phyloP scores from a whole-genome alignment of 1,140 invertebrate genomes.

The Epicauta chinensis region DNA sequence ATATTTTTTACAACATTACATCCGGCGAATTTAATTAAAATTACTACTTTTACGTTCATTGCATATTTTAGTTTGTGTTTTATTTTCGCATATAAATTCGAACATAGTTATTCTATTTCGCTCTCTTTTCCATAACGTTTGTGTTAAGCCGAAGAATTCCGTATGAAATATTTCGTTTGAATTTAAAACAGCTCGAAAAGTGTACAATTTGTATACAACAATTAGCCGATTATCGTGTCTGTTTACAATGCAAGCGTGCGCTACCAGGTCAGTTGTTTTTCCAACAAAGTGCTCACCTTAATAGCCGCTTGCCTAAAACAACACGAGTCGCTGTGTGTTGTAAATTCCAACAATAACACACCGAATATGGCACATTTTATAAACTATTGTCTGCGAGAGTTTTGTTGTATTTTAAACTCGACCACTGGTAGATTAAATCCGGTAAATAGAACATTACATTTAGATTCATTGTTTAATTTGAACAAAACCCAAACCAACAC shows the following conservation, averaged over 20 bases:
- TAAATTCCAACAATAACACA: slow-evolving; percentile 10
- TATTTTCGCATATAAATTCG: no score
- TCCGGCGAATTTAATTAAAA: no score
- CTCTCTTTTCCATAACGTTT: no score
- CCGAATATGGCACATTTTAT: neutral
- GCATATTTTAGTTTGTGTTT: no score
- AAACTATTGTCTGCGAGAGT: neutral
- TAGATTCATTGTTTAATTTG: no score
- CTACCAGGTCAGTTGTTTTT: slow-evolving; percentile 20
- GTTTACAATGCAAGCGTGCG: slow-evolving; percentile 8
- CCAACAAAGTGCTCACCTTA: slow-evolving; percentile 22
- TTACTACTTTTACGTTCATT: no score
- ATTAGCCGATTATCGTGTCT: slow-evolving; percentile 14
- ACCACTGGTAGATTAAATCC: no score
- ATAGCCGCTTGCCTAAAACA: slow-evolving; percentile 24
- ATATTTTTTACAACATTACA: no score
- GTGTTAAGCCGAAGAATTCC: no score
- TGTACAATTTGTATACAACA: slow-evolving; percentile 16
- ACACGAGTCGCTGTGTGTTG: slow-evolving; percentile 12
- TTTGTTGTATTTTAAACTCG: no score
- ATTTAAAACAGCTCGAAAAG: neutral
- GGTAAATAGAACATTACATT: no score
- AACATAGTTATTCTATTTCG: no score
- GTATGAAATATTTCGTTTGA: neutral
- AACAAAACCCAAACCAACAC: neutral